phyloP scores from a whole-genome alignment of 2,113 vertebrate species.

The Phoxinus phoxinus region DNA sequence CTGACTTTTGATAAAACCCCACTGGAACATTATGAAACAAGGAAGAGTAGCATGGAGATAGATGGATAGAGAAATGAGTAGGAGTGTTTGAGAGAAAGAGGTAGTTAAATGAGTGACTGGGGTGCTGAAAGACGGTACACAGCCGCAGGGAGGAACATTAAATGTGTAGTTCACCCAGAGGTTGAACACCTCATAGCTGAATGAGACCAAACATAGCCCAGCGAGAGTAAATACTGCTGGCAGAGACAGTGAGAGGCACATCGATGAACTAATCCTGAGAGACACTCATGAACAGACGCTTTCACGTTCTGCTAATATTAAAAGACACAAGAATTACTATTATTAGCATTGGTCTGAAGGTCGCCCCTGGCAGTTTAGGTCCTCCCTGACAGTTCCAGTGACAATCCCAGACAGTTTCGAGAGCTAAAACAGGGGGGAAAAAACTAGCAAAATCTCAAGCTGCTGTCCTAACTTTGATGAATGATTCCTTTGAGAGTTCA shows the following conservation, averaged over 20 bases:
- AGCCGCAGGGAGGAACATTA: background rate
- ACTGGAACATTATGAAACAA: slow-evolving; percentile 28
- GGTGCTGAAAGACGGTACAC: background rate
- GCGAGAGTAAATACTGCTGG: slow-evolving; percentile 19
- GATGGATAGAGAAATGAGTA: background rate
- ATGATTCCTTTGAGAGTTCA: slow-evolving; percentile 14
- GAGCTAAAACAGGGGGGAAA: background rate
- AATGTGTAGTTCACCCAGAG: slow-evolving; percentile 11
- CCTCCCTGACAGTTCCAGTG: background rate
- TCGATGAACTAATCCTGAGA: background rate
- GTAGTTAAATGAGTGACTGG: background rate
- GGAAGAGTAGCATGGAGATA: background rate
- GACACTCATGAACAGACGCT: background rate
- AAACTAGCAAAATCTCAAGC: background rate
- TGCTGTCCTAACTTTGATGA: slow-evolving; percentile 20
- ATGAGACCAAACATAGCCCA: slow-evolving; percentile 23
- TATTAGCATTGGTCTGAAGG: slow-evolving; percentile 13
- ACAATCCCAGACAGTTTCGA: background rate
- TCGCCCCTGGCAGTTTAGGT: background rate
- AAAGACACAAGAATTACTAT: slow-evolving; percentile 25
- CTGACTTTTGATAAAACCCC: slow-evolving; percentile 5
- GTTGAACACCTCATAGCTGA: slow-evolving; percentile 26
- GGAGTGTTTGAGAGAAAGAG: slow-evolving; percentile 1
- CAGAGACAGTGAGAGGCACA: slow-evolving; percentile 1
- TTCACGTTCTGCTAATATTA: background rate